Base-by-base conservation (phyloP, 1,140 invertebrate genomes). In the Orchestia grillus region DNA sequence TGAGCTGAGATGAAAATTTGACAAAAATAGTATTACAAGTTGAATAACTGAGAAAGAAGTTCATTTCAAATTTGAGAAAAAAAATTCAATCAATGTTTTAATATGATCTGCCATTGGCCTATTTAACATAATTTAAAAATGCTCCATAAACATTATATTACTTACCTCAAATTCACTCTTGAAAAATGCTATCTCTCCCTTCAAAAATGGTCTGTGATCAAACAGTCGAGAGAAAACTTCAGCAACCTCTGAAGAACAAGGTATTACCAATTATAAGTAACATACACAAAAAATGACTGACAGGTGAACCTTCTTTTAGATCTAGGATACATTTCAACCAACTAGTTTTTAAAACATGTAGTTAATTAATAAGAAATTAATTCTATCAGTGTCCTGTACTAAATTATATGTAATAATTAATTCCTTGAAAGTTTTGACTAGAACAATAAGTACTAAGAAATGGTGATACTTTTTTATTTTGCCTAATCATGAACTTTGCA, bases 221-320 rank as follows among this genome's bases (percentile, higher is more conserved):
- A 99, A 98, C 96, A 99, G 97, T 97, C 98, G 98, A 96, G 98
- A 98, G 98, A 98, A 98, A 97, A 99, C 98, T 97, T 98, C 98
- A 96, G 98, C 98, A 97, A 98, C 98, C 98, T 98, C 98, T 99
- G 97, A 96, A 97, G 96, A 95, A 90, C 11, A 90, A 43, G 4
- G 36, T 15, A 87, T 4, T 15, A 87, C 36, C 8, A 87, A 15
- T 40, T 41, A 87, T 53, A 53, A n/a, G n/a, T n/a, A n/a, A n/a
- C 47, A 53, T 53, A 53, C 19, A 53, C 6, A 8, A 53, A 53
- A 53, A 53, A 8, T 53, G 6, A 53, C 6, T 53, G 47, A n/a
- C n/a, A n/a, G n/a, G n/a, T n/a, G n/a, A n/a, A n/a, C n/a, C n/a
- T n/a, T n/a, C 19, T 6, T 53, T 53, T 53, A 53, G 6, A 19